Evolutionary conservation across 2,888 invertebrate species (phyloP).

Genomic region (Cheilosia pagana): DNA sequence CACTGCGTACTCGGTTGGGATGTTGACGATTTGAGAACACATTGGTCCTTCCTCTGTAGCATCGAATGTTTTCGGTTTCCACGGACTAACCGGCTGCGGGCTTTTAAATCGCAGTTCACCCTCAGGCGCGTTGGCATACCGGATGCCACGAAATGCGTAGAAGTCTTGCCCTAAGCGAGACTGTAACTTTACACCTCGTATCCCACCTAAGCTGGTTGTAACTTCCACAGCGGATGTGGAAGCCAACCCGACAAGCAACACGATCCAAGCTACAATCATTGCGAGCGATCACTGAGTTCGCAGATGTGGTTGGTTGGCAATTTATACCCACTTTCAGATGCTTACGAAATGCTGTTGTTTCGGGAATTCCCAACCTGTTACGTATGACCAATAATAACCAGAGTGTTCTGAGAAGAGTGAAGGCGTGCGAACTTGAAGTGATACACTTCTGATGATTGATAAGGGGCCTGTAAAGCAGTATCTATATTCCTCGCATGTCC

Average conservation of each 20-base stretch:
- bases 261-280: conserved; percentile 23
- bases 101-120: conserved; percentile 80
- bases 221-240: conserved; percentile 74
- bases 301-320: neutral
- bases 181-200: conserved; percentile 78
- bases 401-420: too few relatives aligned
- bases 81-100: conserved; percentile 84
- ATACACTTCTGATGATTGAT: too few relatives aligned
- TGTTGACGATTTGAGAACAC: conserved; percentile 84
- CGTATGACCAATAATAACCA: too few relatives aligned
- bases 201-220: conserved; percentile 79
- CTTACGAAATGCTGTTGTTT: neutral
- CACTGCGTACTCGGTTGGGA: conserved; percentile 79
- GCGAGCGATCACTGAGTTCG: conserved; percentile 16
- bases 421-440: too few relatives aligned
- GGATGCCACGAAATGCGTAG: conserved; percentile 81
- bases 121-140: conserved; percentile 80
- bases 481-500: too few relatives aligned
- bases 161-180: conserved; percentile 78
- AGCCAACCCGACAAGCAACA: neutral
- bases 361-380: neutral
- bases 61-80: conserved; percentile 84
- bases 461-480: too few relatives aligned
- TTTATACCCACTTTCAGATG: conserved; percentile 8
- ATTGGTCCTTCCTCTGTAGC: conserved; percentile 85